Evolutionary conservation across 2,797 vertebrate species (phyloP), one percentile per base, ranked within the genome.

Genomic region (Danionella dracula): DNA sequence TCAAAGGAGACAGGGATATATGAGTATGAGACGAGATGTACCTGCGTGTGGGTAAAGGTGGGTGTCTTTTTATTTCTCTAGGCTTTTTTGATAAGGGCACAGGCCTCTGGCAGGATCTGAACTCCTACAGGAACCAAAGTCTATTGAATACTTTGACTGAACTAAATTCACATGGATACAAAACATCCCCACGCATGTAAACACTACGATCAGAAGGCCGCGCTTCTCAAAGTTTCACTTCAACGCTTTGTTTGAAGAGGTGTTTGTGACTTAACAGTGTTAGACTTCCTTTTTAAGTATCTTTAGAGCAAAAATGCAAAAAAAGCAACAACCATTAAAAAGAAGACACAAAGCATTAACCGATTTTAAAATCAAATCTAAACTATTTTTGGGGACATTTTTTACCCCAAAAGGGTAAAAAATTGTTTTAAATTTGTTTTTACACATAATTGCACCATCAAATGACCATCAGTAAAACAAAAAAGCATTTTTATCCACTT

Each of bases 81-180:
- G 41, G 42, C 42, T 29, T 63, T 63, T 31, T 51, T 63, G 48
- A 63, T 41, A 63, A 63, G 60, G 60, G 60, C 60, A 63, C 37
- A 63, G 35, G 46, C 50, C 23, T 38, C 59, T 50, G 59, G 48
- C 35, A 50, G 60, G 35, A 3, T 63, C 48, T 51, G 46, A 51
- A 63, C 60, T 63, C 48, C 37, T 37, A 63, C 37, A 53, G 49
- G 61, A 64, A 64, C 42, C 38, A 37, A 62, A 41, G 11, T 50
- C 23, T 13, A 51, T 37, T 20, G 23, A 62, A 17, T 64, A 31
- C 60, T 53, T 44, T 64, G 34, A 64, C 49, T 53, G 49, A 62
- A 16, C 45, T 27, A 13, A 40, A 27, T 13, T 49, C 13, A 64
- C 37, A 64, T 64, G 3, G 8, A 40, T 38, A 45, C 49, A 34